These are phyloP conservation scores for Zeuzera pyrina DNA, from an alignment of 2,888 invertebrate genomes.

Conservation along the genomic window DNA sequence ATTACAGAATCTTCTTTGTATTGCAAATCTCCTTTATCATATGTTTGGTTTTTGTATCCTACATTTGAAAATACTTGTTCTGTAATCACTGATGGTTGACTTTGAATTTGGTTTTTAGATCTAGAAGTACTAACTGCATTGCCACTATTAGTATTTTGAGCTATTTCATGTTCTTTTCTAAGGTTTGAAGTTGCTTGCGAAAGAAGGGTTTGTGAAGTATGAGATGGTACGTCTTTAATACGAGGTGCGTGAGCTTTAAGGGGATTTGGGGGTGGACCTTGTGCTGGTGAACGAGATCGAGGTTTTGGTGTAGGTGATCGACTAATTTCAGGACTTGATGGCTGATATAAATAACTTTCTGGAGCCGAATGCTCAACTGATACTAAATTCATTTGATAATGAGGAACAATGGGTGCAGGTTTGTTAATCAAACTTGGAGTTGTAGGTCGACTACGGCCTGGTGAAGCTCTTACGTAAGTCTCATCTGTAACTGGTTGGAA, in stretches of 20 bases:
- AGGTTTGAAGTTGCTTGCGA: conserved; percentile 44
- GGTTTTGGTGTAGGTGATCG: conserved; percentile 78
- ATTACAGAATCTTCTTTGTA: conserved; percentile 50
- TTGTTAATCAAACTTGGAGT: conserved; percentile 83
- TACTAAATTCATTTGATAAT: conserved; percentile 84
- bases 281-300: conserved; percentile 79
- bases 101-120: conserved; percentile 38
- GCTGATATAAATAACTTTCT: conserved; percentile 74
- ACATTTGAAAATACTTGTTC: conserved; percentile 63
- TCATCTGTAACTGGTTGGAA: conserved; percentile 78
- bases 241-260: conserved; percentile 77
- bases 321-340: conserved; percentile 71
- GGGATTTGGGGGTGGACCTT: conserved; percentile 80
- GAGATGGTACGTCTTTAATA: conserved; percentile 67
- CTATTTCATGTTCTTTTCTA: conserved; percentile 58
- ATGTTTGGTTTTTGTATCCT: conserved; percentile 63
- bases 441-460: conserved; percentile 70
- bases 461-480: conserved; percentile 64
- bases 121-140: conserved; percentile 38
- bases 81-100: conserved; percentile 58
- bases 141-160: conserved; percentile 45
- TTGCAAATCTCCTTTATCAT: conserved; percentile 46
- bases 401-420: conserved; percentile 83
- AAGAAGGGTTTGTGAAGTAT: conserved; percentile 42
- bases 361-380: conserved; percentile 77